Evolutionary conservation across 2,797 vertebrate species (phyloP).

Genomic region (Nyctibius grandis): DNA sequence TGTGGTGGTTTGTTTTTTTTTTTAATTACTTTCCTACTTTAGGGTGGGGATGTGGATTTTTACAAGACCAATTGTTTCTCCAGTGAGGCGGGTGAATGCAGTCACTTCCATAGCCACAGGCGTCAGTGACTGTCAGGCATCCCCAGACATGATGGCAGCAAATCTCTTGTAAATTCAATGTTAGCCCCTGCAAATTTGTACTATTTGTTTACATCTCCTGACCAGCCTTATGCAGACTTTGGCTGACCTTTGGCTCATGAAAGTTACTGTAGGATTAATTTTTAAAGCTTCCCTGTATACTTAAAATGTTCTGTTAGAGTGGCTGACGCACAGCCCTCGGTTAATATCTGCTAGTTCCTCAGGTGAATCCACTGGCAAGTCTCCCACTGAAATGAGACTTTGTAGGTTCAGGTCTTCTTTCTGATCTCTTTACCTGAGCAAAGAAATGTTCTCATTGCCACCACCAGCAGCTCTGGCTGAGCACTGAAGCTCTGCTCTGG

Average conservation of each 20-base stretch:
- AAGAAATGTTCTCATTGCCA: background rate
- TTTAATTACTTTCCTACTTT: background rate
- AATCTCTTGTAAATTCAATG: background rate
- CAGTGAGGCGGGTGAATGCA: background rate
- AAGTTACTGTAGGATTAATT: slow-evolving; percentile 30
- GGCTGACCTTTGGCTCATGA: background rate
- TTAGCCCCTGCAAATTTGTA: background rate
- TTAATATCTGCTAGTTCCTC: slow-evolving; percentile 3
- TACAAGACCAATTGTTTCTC: background rate
- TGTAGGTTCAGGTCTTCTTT: background rate
- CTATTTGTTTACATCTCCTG: background rate
- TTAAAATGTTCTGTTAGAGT: background rate
- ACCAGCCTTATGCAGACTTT: background rate
- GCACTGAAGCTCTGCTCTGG: background rate
- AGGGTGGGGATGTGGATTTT: background rate
- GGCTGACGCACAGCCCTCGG: background rate
- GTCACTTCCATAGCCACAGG: background rate
- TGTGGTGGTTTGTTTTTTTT: background rate
- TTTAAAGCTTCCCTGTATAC: slow-evolving; percentile 26
- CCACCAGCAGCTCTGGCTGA: background rate
- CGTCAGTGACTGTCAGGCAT: background rate
- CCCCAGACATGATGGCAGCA: background rate
- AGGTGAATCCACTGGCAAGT: background rate
- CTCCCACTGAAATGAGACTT: background rate
- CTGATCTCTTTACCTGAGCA: background rate